Percentiles rank a stretch among this genome's conserved stretches.
phyloP scores from a whole-genome alignment of 2,888 invertebrate species.

The Diloba caeruleocephala region DNA sequence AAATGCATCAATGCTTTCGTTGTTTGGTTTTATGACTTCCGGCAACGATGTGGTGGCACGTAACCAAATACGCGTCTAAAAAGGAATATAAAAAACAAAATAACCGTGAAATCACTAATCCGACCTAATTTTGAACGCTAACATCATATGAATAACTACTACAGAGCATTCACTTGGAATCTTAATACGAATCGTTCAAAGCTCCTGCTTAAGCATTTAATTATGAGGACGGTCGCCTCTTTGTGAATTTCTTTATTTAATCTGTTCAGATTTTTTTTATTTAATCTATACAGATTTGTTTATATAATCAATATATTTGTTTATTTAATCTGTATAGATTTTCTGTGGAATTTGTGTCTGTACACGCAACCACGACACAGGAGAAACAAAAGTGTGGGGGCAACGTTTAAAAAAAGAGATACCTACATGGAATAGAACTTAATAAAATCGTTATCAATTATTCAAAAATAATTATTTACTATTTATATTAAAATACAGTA shows the following conservation, averaged over 20 bases:
- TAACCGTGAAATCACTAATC: conserved; percentile 80
- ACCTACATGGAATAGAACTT: no score
- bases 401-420: no score
- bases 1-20: conserved; percentile 14
- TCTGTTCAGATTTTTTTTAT: no score
- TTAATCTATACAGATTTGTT: no score
- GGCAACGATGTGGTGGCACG: conserved; percentile 49
- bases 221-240: conserved; percentile 58
- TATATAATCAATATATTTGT: no score
- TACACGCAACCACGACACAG: no score
- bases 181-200: conserved; percentile 61
- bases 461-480: no score
- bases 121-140: conserved; percentile 79
- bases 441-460: no score
- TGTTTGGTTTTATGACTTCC: conserved; percentile 62
- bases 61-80: conserved; percentile 64
- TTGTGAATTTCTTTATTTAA: conserved; percentile 9
- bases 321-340: no score
- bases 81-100: conserved; percentile 59
- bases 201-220: conserved; percentile 55
- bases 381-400: no score
- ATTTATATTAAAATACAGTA: no score
- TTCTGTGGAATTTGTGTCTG: no score
- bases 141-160: conserved; percentile 75
- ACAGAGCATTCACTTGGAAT: conserved; percentile 62